These are phyloP conservation scores for Clarias platycephalus DNA, from an alignment of 2,797 vertebrate species.

Conservation along the genomic window DNA sequence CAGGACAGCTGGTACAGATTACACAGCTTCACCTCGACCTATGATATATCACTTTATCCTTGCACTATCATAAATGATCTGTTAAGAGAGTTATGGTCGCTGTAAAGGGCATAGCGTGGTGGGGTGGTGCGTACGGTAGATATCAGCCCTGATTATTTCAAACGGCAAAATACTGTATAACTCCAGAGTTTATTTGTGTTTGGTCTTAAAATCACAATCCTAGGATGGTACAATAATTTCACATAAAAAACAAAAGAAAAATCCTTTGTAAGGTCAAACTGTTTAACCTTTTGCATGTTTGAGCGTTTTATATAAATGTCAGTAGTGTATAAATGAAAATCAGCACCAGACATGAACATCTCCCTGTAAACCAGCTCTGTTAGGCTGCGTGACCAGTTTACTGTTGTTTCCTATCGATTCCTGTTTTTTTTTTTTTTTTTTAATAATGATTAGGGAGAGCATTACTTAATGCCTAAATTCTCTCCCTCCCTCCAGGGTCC, in stretches of 20 bases:
- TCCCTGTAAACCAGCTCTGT: not conserved
- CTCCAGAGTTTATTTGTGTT: not conserved
- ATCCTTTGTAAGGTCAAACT: constrained; percentile 14
- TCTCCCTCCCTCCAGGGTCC: constrained; percentile 26
- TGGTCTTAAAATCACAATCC: not conserved
- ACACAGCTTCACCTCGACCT: not conserved
- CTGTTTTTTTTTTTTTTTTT: constrained; percentile 7
- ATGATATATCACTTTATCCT: constrained; percentile 20
- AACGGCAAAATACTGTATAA: not conserved
- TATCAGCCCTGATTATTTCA: not conserved
- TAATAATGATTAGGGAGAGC: constrained; percentile 29
- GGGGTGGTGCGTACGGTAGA: not conserved
- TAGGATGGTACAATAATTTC: not conserved
- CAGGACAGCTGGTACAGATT: not conserved
- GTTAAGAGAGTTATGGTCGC: constrained; percentile 8
- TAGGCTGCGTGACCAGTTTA: not conserved
- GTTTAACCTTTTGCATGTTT: constrained; percentile 5
- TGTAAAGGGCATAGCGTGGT: not conserved
- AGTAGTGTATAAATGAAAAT: not conserved
- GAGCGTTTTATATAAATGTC: not conserved
- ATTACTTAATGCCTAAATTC: constrained; percentile 32
- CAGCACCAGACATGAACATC: not conserved
- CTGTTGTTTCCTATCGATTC: constrained; percentile 31
- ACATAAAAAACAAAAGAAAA: not conserved
- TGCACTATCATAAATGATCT: constrained; percentile 13